A percentile compares a stretch with the other conserved stretches of the same genome.
Evolutionary conservation across 2,113 vertebrate genomes (phyloP).

Genomic region (Amia ocellicauda): DNA sequence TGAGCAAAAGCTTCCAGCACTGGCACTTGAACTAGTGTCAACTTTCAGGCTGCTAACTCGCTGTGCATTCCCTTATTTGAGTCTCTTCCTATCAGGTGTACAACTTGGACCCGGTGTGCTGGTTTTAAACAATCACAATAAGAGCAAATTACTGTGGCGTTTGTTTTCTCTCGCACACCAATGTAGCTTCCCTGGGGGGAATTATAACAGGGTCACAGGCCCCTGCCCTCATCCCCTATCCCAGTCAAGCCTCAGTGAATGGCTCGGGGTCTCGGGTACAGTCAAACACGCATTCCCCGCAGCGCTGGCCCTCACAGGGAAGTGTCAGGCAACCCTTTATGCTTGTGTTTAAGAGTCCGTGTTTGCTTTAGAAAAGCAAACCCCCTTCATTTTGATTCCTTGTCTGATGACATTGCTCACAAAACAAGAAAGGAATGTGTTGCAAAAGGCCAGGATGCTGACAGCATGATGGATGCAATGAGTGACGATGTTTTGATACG

Average conservation of each 20-base stretch:
- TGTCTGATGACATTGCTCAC: slow-evolving; percentile 51
- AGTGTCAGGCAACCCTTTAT: slow-evolving; percentile 45
- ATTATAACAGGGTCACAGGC: slow-evolving; percentile 2
- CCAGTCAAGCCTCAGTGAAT: background rate
- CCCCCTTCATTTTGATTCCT: slow-evolving; percentile 32
- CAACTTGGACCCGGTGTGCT: too few relatives aligned
- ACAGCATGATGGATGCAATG: slow-evolving; percentile 64
- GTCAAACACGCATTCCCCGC: slow-evolving; percentile 20
- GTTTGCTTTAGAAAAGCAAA: slow-evolving; percentile 39
- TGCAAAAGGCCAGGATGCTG: slow-evolving; percentile 42
- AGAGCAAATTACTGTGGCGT: too few relatives aligned
- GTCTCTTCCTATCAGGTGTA: too few relatives aligned
- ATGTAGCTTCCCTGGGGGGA: background rate
- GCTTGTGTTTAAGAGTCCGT: slow-evolving; percentile 33
- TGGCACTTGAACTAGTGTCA: too few relatives aligned
- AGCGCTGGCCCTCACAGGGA: slow-evolving; percentile 37
- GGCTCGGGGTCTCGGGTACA: background rate
- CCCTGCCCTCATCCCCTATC: background rate
- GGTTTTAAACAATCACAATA: too few relatives aligned
- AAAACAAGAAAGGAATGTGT: slow-evolving; percentile 42
- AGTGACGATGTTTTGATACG: slow-evolving; percentile 62
- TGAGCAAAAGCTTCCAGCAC: too few relatives aligned
- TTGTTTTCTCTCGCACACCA: too few relatives aligned
- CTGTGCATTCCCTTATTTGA: too few relatives aligned
- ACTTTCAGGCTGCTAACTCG: too few relatives aligned